Conservation (phyloP, 2,113 vertebrate genomes). For the Bos javanicus region DNA sequence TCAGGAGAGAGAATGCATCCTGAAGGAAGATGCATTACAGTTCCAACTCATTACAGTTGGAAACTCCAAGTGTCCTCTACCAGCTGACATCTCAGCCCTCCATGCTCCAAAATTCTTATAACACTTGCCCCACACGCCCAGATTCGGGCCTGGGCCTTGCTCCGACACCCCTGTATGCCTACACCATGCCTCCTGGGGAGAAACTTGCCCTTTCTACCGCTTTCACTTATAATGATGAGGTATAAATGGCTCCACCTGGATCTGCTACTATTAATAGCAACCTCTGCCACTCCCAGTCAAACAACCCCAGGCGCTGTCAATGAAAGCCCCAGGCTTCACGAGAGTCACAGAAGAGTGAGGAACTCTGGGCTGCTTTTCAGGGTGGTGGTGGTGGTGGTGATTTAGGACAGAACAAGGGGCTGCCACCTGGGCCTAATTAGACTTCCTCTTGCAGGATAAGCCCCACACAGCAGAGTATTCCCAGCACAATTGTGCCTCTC, state of each 20-base stretch:
- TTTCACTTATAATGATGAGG: not conserved
- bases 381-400: not conserved
- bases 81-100: not conserved
- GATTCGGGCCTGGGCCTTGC: too few relatives aligned
- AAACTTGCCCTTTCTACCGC: not conserved
- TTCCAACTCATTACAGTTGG: not conserved
- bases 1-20: not conserved
- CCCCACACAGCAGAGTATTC: not conserved
- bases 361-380: not conserved
- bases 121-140: not conserved
- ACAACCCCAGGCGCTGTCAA: not conserved
- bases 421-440: not conserved
- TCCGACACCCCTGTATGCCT: too few relatives aligned
- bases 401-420: not conserved
- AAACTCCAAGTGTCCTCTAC: not conserved
- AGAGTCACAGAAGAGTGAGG: not conserved
- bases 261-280: not conserved
- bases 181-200: not conserved
- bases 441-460: not conserved
- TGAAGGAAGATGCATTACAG: not conserved
- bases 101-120: not conserved
- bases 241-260: not conserved
- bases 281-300: not conserved
- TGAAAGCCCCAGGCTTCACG: not conserved
- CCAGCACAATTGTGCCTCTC: not conserved